phyloP scores from a whole-genome alignment of 2,888 invertebrate genomes.

The Chrysolina haemoptera region DNA sequence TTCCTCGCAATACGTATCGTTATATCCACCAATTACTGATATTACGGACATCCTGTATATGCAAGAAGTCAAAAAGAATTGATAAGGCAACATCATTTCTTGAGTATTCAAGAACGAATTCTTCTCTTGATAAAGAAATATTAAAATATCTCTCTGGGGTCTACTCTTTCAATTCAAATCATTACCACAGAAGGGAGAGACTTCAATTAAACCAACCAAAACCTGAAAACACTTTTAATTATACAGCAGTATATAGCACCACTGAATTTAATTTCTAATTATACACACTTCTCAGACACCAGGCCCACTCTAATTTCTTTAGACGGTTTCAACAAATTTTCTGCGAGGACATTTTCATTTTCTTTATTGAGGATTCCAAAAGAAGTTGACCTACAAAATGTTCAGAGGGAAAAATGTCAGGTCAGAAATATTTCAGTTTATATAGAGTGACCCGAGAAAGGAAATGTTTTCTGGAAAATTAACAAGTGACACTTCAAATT shows the following conservation, averaged over 20 bases:
- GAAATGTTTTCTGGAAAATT: too few species aligned
- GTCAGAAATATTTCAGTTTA: too few species aligned
- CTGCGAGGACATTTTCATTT: not conserved
- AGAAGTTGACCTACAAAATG: not conserved
- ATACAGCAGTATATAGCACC: slow-evolving; percentile 47
- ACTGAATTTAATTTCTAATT: slow-evolving; percentile 24
- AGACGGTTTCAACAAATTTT: slow-evolving; percentile 3
- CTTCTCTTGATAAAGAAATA: not conserved
- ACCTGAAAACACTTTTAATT: slow-evolving; percentile 49
- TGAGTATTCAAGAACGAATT: not conserved
- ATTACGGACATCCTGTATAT: too few species aligned
- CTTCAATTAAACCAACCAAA: slow-evolving; percentile 25
- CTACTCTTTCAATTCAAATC: not conserved
- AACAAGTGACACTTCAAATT: too few species aligned
- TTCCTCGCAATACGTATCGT: too few species aligned
- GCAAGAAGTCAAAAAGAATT: too few species aligned
- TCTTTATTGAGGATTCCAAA: not conserved
- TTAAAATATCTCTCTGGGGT: not conserved
- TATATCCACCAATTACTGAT: too few species aligned
- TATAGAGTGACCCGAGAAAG: too few species aligned
- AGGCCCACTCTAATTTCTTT: not conserved
- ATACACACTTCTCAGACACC: not conserved
- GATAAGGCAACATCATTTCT: not conserved
- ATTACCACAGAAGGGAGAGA: not conserved
- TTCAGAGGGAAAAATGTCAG: too few species aligned